Percentiles rank a stretch among this genome's conserved stretches.
Evolutionary conservation across 2,888 invertebrate genomes (phyloP).

Genomic region (Cerastis leucographa): DNA sequence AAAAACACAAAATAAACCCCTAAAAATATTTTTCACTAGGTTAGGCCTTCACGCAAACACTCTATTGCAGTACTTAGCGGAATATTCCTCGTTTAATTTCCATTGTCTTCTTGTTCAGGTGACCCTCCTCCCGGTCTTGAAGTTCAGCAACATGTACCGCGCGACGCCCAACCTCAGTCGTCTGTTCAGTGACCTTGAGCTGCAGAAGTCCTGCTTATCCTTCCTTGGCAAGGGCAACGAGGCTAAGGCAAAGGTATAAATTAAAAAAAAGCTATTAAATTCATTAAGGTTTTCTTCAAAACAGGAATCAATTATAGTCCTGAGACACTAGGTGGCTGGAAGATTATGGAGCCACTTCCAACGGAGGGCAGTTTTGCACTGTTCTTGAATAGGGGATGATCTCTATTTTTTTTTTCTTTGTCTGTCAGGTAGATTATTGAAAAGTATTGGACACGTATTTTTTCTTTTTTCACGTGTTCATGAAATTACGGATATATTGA

Average conservation of each 20-base stretch:
- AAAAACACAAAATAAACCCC: too few relatives aligned
- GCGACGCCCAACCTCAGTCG: slow-evolving; percentile 94
- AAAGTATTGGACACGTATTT: too few relatives aligned
- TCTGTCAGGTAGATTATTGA: too few relatives aligned
- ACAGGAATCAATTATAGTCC: neutral
- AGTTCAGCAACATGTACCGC: slow-evolving; percentile 96
- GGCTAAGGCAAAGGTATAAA: slow-evolving; percentile 78
- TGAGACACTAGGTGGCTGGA: neutral
- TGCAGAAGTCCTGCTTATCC: slow-evolving; percentile 93
- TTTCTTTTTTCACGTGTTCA: too few relatives aligned
- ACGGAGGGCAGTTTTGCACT: neutral
- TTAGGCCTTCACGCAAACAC: neutral
- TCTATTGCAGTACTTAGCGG: neutral
- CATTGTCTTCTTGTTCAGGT: slow-evolving; percentile 80
- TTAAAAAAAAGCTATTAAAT: too few relatives aligned
- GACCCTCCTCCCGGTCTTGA: slow-evolving; percentile 94
- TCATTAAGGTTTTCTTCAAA: neutral
- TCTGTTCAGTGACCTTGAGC: slow-evolving; percentile 91
- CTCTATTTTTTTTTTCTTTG: too few relatives aligned
- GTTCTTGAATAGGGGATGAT: too few relatives aligned
- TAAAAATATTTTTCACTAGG: neutral
- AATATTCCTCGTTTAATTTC: neutral
- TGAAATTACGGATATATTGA: too few relatives aligned
- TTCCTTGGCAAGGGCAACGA: slow-evolving; percentile 83
- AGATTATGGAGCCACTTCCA: neutral